Percentiles rank a stretch among this genome's conserved stretches.
phyloP scores from a whole-genome alignment of 2,888 invertebrate genomes.

The Caprella mutica region DNA sequence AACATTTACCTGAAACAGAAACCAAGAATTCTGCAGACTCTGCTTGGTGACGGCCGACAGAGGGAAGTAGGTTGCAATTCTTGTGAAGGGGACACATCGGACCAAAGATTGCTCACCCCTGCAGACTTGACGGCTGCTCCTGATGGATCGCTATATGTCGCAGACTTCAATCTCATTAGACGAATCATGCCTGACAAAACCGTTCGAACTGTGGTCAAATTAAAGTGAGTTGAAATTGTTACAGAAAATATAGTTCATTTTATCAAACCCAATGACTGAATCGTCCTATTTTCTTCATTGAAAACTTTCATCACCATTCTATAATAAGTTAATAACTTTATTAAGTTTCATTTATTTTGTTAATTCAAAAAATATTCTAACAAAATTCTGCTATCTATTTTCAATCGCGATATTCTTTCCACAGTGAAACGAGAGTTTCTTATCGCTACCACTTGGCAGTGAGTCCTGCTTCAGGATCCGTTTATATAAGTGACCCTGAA shows the following conservation, averaged over 20 bases:
- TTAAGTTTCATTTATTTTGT: too few relatives aligned
- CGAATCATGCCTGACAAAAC: slow-evolving; percentile 79
- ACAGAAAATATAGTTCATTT: too few relatives aligned
- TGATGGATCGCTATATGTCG: slow-evolving; percentile 93
- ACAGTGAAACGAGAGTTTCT: slow-evolving; percentile 86
- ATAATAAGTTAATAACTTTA: too few relatives aligned
- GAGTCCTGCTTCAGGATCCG: slow-evolving; percentile 80
- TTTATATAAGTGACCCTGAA: slow-evolving; percentile 93
- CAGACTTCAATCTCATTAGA: slow-evolving; percentile 89
- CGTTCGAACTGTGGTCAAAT: slow-evolving; percentile 74
- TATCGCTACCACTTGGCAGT: slow-evolving; percentile 92
- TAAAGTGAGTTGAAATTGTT: slow-evolving; percentile 52
- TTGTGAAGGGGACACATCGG: slow-evolving; percentile 45
- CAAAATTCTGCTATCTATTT: too few relatives aligned
- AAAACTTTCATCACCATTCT: too few relatives aligned
- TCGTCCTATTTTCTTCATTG: too few relatives aligned
- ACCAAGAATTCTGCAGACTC: slow-evolving; percentile 58
- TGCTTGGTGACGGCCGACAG: slow-evolving; percentile 78
- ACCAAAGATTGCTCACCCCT: slow-evolving; percentile 78
- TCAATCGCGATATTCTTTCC: too few relatives aligned
- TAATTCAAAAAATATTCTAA: too few relatives aligned
- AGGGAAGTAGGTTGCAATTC: slow-evolving; percentile 66
- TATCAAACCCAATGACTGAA: too few relatives aligned
- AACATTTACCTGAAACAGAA: slow-evolving; percentile 88
- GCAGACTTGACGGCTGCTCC: slow-evolving; percentile 78